Conservation (phyloP, 2,888 invertebrate genomes). For the Sinelater perroti region DNA sequence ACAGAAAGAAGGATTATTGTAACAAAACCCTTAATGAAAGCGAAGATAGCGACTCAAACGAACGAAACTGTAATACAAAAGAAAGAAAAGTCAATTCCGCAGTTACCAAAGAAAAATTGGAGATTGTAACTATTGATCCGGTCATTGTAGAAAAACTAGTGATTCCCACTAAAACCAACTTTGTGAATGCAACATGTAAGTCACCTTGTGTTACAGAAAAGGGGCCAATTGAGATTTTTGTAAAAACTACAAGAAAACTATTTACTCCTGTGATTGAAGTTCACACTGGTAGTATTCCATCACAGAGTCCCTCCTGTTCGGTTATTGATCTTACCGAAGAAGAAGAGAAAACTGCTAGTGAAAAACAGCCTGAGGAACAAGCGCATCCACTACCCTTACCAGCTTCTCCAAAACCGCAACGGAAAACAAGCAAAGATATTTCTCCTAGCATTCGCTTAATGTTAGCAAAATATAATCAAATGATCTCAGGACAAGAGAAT, state of each 20-base stretch:
- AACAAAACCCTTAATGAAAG: constrained; percentile 49
- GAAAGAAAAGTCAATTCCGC: not conserved
- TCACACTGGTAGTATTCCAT: constrained; percentile 21
- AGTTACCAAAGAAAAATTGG: not conserved
- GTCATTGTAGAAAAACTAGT: constrained; percentile 49
- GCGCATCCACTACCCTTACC: constrained; percentile 66
- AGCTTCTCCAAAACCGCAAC: constrained; percentile 65
- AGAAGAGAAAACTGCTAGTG: not conserved
- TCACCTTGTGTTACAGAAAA: not conserved
- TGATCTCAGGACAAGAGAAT: constrained; percentile 67
- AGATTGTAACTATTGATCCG: constrained; percentile 41
- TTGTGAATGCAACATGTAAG: constrained; percentile 35
- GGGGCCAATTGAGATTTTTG: constrained; percentile 70
- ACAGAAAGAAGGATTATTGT: constrained; percentile 52
- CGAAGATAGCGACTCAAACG: constrained; percentile 46
- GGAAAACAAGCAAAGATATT: constrained; percentile 69
- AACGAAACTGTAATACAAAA: not conserved
- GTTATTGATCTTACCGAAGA: not conserved
- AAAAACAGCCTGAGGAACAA: constrained; percentile 1
- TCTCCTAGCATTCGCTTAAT: constrained; percentile 76
- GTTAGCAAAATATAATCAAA: constrained; percentile 75
- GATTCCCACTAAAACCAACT: constrained; percentile 50
- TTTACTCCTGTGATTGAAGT: constrained; percentile 69
- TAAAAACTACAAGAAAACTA: constrained; percentile 82
- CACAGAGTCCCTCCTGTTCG: not conserved